Base-by-base conservation (phyloP, 2,888 invertebrate genomes). In the Cyclophora albipunctata region DNA sequence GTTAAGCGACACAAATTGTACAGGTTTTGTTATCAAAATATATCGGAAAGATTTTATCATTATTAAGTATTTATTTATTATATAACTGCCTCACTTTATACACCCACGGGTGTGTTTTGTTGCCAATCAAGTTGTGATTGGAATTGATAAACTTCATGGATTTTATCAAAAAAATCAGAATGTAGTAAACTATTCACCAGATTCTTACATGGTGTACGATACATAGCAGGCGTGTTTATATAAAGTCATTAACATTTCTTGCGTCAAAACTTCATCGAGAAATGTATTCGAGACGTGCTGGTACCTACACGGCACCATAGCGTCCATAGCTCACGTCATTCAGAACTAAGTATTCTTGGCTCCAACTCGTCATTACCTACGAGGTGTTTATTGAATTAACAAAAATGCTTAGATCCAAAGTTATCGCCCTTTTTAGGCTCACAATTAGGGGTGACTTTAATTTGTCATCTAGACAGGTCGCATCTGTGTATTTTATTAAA, bases 291-390 rank as follows among this genome's bases (percentile, higher is more conserved):
- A 20, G 70, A 72, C 68, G 67, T 62, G 20, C 20, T 20, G 20
- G 20, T 20, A 20, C 20, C 20, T 20, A 20, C 20, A 20, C 20
- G 20, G 20, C 20, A 20, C 20, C 20, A 64, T 60, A 45, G 42
- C 47, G 49, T 20, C 55, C 65, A 66, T 64, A 69, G 65, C 67
- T 68, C 73, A 73, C 82, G 80, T 81, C 79, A 78, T 37, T 5
- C 74, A 68, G 53, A 59, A 72, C 75, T 84, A n/a, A n/a, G n/a
- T n/a, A 84, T 84, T 84, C 81, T 72, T 75, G 77, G 76, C 71
- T 50, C 66, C 49, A 65, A 51, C 51, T 59, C 81, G 79, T 81
- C 80, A 79, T 72, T 65, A 53, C 57, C 62, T 63, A 70, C 71
- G 69, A 75, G 72, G 75, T 75, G 74, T 63, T 72, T 66, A 67